Conservation (phyloP, 2,888 invertebrate genomes). For the Chrysolina oricalcia region DNA sequence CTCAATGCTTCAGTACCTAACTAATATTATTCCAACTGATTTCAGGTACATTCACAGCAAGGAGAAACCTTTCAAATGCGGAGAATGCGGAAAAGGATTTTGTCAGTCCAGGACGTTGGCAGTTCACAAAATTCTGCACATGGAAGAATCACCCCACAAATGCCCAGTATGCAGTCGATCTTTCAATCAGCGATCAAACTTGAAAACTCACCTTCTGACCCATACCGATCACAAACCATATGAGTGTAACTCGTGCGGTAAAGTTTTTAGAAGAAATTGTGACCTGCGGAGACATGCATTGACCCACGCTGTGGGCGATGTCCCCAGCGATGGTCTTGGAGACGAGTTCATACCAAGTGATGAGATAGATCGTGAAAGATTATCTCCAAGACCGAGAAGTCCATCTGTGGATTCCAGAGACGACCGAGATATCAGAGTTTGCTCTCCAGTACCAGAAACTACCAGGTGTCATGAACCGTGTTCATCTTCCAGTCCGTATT, state of each 20-base stretch:
- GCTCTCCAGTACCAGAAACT: constrained; percentile 74
- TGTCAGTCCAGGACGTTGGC: constrained; percentile 97
- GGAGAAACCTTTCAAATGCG: constrained; percentile 98
- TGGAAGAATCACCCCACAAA: constrained; percentile 95
- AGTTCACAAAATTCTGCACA: constrained; percentile 94
- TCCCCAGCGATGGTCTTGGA: constrained; percentile 79
- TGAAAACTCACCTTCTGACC: constrained; percentile 92
- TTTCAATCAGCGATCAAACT: constrained; percentile 94
- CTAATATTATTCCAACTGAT: constrained; percentile 29
- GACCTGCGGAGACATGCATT: constrained; percentile 91
- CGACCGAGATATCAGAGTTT: constrained; percentile 72
- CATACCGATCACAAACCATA: constrained; percentile 80
- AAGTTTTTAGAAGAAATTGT: constrained; percentile 81
- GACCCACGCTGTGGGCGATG: constrained; percentile 92
- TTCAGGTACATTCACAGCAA: constrained; percentile 96
- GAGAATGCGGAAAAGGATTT: constrained; percentile 97
- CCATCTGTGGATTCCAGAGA: constrained; percentile 65
- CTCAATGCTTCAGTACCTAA: not conserved
- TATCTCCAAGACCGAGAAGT: constrained; percentile 67
- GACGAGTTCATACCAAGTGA: constrained; percentile 69
- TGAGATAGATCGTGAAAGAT: constrained; percentile 67
- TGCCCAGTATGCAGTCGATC: constrained; percentile 91
- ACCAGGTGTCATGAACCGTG: constrained; percentile 79
- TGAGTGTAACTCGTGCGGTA: constrained; percentile 68
- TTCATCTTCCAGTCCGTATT: constrained; percentile 75